Percentiles rank a stretch among this genome's conserved stretches.
Conservation (phyloP, 2,113 vertebrate species). For the Salvelinus sp. region DNA sequence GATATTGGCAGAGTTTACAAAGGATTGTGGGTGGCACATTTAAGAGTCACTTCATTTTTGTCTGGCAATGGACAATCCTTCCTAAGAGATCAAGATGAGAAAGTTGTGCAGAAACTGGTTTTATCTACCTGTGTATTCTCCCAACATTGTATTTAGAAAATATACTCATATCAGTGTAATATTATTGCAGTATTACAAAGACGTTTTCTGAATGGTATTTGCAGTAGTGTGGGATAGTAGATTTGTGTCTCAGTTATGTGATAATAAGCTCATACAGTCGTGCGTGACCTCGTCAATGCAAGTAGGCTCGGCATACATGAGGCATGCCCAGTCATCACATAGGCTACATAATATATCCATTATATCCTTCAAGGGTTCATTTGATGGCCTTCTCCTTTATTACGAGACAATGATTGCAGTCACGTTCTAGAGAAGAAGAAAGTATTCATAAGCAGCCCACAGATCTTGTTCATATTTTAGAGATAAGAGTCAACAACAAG, state of each 20-base stretch:
- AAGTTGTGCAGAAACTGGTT: conserved; percentile 47
- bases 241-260: no score
- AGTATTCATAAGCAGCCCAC: conserved; percentile 59
- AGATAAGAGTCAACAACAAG: conserved; percentile 68
- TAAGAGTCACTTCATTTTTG: conserved; percentile 53
- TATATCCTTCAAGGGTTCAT: conserved; percentile 51
- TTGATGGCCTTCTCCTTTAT: conserved; percentile 39
- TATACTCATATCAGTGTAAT: neutral
- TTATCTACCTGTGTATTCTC: conserved; percentile 29
- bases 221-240: neutral
- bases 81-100: conserved; percentile 13
- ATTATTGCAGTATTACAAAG: neutral
- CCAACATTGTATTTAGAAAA: neutral
- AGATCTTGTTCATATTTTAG: conserved; percentile 65
- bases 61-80: no score
- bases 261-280: conserved; percentile 17
- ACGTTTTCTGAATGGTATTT: neutral
- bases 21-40: conserved; percentile 31
- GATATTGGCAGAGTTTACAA: conserved; percentile 62
- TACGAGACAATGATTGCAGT: conserved; percentile 29
- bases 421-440: conserved; percentile 31
- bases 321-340: conserved; percentile 19
- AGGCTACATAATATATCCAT: conserved; percentile 47
- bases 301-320: conserved; percentile 34
- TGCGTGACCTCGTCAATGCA: conserved; percentile 22